Percentiles rank a stretch among this genome's conserved stretches.
Evolutionary conservation across 2,888 invertebrate species (phyloP).

Genomic region (Drosophila hamatofila): DNA sequence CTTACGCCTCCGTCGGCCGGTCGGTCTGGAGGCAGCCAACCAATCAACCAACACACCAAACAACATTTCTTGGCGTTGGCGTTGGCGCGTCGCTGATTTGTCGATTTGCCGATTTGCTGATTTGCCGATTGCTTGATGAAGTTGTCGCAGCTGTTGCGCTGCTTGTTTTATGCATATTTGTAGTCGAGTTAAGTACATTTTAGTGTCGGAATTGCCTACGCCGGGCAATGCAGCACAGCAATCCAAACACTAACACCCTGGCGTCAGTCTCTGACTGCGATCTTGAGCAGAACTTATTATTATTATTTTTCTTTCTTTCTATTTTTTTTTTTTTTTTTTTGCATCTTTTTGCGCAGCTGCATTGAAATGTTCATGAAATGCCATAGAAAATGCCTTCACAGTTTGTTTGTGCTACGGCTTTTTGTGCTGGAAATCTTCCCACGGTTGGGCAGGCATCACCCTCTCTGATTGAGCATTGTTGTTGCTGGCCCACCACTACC

Average conservation of each 20-base stretch:
- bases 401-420: constrained; percentile 39
- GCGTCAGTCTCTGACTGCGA: constrained; percentile 3
- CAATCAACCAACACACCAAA: constrained; percentile 60
- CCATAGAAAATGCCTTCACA: constrained; percentile 59
- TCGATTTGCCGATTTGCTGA: constrained; percentile 75
- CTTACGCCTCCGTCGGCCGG: constrained; percentile 47
- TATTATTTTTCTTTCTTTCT: constrained; percentile 1
- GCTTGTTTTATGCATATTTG: constrained; percentile 69
- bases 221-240: constrained; percentile 31
- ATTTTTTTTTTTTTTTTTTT: constrained; percentile 29
- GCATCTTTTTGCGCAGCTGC: constrained; percentile 71
- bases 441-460: constrained; percentile 81
- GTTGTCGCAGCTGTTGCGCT: constrained; percentile 49
- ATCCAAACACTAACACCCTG: constrained; percentile 43
- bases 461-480: constrained; percentile 61
- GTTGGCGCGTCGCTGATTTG: constrained; percentile 72
- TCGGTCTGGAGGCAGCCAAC: constrained; percentile 39
- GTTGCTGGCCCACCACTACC: constrained; percentile 52
- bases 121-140: constrained; percentile 79
- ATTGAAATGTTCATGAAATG: constrained; percentile 55
- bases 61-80: constrained; percentile 52
- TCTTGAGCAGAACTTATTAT: background rate
- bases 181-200: constrained; percentile 65
- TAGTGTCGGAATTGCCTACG: constrained; percentile 73
- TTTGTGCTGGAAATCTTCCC: constrained; percentile 80